Evolutionary conservation across 2,888 invertebrate species (phyloP), one percentile per base, ranked within the genome.

Genomic region (Mesorhabditis sp.): DNA sequence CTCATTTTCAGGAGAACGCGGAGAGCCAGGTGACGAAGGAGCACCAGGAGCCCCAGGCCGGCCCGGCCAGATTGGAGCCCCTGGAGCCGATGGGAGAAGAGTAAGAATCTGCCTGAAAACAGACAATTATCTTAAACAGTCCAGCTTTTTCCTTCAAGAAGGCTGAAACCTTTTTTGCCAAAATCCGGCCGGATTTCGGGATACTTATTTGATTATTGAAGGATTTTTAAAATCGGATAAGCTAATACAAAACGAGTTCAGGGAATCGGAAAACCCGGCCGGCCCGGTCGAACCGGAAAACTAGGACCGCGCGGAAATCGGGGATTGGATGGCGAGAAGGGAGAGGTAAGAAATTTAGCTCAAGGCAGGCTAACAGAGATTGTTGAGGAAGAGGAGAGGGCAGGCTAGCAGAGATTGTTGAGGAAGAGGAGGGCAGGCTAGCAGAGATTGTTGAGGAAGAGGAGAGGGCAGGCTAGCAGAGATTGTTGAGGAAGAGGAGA

Each of bases 11-110:
- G 58, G 58, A 50, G 58, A 50, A 13, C 58, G 58, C 7, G 58
- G 58, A 50, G 58, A 50, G 10, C 58, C 58, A 50, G 58, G 58
- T 13, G 58, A 50, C 58, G 58, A 50, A 50, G 58, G 58, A 50
- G 10, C n/a, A 50, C 58, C 58, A 10, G 58, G 58, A 50, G 58
- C 58, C 7, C 58, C 58, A 13, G 58, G 58, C 7, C 10, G 7
- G 10, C 58, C 58, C 7, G 58, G 58, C 7, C 7, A n/a, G 10
- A 10, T n/a, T 13, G 58, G 58, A n/a, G 58, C 58, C 58, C 58
- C 58, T 50, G 58, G 58, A 50, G 10, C n/a, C 58, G n/a, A 50
- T 50, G 58, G 58, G 58, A 50, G 58, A 50, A 10, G 58, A n/a
- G 58, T 50, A n/a, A 1, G 58, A 2, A n/a, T 28, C 2, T 28